Percentiles rank a stretch among this genome's conserved stretches.
Evolutionary conservation across 2,888 invertebrate genomes (phyloP).

Genomic region (Bruchidius siliquastri): DNA sequence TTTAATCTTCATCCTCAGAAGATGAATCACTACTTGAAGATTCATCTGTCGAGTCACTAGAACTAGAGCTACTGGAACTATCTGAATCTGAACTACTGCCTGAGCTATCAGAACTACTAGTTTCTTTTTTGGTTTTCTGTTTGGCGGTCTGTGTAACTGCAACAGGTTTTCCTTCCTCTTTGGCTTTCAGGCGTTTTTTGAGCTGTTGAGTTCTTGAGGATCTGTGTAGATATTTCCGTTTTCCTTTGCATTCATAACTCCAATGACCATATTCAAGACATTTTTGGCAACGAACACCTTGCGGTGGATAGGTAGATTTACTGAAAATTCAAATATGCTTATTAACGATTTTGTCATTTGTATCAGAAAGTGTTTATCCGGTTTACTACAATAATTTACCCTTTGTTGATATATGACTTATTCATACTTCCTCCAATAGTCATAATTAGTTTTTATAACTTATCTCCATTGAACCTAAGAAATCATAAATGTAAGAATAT

Average conservation of each 20-base stretch:
- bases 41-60: slow-evolving; percentile 17
- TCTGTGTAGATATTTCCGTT: slow-evolving; percentile 81
- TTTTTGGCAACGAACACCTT: slow-evolving; percentile 84
- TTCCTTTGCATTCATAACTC: slow-evolving; percentile 90
- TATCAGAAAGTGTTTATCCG: too few relatives aligned
- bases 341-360: too few relatives aligned
- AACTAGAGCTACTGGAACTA: slow-evolving; percentile 16
- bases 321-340: background rate
- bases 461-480: background rate
- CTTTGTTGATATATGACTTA: background rate
- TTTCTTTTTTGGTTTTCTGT: slow-evolving; percentile 19
- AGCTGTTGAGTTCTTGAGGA: slow-evolving; percentile 78
- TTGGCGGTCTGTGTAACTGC: slow-evolving; percentile 13
- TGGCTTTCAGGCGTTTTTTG: slow-evolving; percentile 60
- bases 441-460: background rate
- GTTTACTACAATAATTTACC: background rate
- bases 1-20: slow-evolving; percentile 1
- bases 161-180: slow-evolving; percentile 27
- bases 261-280: slow-evolving; percentile 90
- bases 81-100: slow-evolving; percentile 19
- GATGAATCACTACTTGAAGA: background rate
- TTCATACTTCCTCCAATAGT: background rate
- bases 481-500: too few relatives aligned
- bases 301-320: slow-evolving; percentile 52
- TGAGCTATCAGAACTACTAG: slow-evolving; percentile 6